phyloP scores from a whole-genome alignment of 2,113 vertebrate species.

The Crotalus horridus region DNA sequence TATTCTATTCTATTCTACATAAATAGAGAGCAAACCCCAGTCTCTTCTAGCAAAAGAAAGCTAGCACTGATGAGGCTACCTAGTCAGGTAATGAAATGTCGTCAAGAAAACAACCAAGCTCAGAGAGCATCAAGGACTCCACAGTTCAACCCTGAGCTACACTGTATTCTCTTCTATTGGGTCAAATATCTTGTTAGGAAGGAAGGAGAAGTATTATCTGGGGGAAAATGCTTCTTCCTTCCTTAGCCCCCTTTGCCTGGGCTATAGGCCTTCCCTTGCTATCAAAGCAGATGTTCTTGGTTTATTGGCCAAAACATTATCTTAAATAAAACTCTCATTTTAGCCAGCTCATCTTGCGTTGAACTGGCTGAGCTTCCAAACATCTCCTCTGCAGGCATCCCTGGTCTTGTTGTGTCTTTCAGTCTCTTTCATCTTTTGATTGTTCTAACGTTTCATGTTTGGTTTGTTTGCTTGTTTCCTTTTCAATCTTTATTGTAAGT shows the following conservation, averaged over 20 bases:
- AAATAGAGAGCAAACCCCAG: not conserved
- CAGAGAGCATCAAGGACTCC: not conserved
- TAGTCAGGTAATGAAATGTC: not conserved
- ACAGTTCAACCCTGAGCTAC: not conserved
- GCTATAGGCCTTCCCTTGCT: not conserved
- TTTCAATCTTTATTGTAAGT: conserved; percentile 1
- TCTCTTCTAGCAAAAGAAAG: not conserved
- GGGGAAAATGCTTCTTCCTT: not conserved
- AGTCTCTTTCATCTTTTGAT: not conserved
- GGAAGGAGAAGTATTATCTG: too few relatives aligned
- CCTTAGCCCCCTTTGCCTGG: not conserved
- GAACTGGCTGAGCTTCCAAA: conserved; percentile 1
- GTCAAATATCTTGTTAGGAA: not conserved
- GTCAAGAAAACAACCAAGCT: not conserved
- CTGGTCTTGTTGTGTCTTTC: not conserved
- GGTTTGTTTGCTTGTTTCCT: conserved; percentile 4
- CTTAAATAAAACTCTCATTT: accelerated
- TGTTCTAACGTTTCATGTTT: not conserved
- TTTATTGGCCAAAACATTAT: not conserved
- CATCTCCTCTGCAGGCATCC: conserved; percentile 16
- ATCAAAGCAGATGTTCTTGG: not conserved
- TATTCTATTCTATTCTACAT: not conserved
- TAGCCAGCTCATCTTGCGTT: not conserved
- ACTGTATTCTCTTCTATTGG: not conserved
- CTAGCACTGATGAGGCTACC: not conserved